Base-by-base conservation (phyloP, 2,888 invertebrate genomes). In the Drosophila nr. perissopoda region DNA sequence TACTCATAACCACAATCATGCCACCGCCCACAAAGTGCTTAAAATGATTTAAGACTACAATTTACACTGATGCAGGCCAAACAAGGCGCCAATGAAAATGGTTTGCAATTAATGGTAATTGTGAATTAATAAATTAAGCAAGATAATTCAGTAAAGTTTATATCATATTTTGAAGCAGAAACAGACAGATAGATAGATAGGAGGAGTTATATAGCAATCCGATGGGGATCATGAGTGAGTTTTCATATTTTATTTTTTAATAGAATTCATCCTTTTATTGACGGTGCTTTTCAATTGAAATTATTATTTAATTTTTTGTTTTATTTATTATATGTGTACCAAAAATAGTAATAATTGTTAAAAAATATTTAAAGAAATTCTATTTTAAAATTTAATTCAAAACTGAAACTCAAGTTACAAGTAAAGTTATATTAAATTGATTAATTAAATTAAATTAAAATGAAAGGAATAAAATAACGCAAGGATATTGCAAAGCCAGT, bases 1-100 rank as follows among this genome's bases (percentile, higher is more conserved):
- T 8, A 52, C 8, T 34, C 25, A 11, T n/a, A 58, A 71, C 71
- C 63, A 40, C 73, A 65, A 18, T 42, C 18, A 5, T 16, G 42
- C 31, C 57, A 21, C 10, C n/a, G 6, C 40, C 25, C 10, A 25
- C 36, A 70, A 60, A 60, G 54, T 70, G 46, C 38, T 62, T 36
- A 34, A 59, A 42, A 21, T 16, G 29, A 29, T 48, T 53, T 21
- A 29, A 60, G 33, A 40, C 29, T 27, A 34, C 60, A 54, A 70
- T 69, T 46, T 40, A 62, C 29, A 33, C 25, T 42, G 29, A n/a
- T 29, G 29, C 36, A 33, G 13, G 16, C n/a, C 29, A 49, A 33
- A 13, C 34, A 34, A 18, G 16, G n/a, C 1, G 10, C 2, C 13
- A 7, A 18, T 62, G 5, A 21, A 52, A 36, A 52, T 16, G 31